phyloP scores from a whole-genome alignment of 2,888 invertebrate species.

The Callimorpha dominula region DNA sequence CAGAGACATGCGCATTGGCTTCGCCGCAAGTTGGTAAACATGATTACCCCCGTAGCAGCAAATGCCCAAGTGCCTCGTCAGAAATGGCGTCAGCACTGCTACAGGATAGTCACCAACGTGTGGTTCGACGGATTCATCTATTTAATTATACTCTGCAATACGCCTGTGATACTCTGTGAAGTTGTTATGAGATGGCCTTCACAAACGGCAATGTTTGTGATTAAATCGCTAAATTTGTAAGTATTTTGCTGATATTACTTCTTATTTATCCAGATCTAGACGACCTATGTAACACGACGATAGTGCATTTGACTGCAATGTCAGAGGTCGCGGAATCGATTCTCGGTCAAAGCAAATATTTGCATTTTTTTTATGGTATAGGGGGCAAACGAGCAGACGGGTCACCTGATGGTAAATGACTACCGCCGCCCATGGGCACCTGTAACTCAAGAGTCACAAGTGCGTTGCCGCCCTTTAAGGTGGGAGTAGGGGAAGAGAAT shows the following conservation, averaged over 20 bases:
- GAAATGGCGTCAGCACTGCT: conserved; percentile 71
- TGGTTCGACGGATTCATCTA: conserved; percentile 83
- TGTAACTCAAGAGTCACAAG: too few species aligned
- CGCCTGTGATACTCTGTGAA: conserved; percentile 78
- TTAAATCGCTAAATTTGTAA: conserved; percentile 78
- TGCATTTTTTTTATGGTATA: too few species aligned
- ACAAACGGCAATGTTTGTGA: conserved; percentile 48
- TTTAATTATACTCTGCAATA: conserved; percentile 75
- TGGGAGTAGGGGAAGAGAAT: too few species aligned
- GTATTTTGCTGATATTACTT: conserved; percentile 42
- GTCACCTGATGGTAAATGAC: too few species aligned
- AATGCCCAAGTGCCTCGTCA: conserved; percentile 70
- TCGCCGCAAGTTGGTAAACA: conserved; percentile 73
- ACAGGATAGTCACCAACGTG: conserved; percentile 66
- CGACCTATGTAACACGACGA: too few species aligned
- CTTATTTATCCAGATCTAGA: not conserved
- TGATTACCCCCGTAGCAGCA: conserved; percentile 70
- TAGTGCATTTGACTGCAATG: too few species aligned
- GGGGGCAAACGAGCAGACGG: too few species aligned
- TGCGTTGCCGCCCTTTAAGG: too few species aligned
- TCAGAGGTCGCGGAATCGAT: too few species aligned
- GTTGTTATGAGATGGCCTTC: conserved; percentile 64
- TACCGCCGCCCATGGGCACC: too few species aligned
- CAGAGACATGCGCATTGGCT: conserved; percentile 79
- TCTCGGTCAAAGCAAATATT: too few species aligned